A percentile compares a stretch with the other conserved stretches of the same genome.
phyloP scores from a whole-genome alignment of 1,140 invertebrate genomes.

The Brachionus angularis region DNA sequence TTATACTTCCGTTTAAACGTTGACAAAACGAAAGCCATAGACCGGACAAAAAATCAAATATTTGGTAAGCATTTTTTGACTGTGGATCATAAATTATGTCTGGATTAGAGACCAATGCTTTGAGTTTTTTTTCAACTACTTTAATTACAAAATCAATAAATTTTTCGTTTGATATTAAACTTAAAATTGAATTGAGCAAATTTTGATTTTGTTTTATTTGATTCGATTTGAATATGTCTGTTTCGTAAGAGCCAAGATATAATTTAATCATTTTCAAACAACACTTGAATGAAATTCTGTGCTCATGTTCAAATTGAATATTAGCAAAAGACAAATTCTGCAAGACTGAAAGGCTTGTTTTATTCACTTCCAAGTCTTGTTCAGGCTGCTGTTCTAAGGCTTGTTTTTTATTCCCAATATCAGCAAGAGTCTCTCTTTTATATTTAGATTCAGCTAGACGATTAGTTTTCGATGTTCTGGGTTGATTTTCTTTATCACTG shows the following conservation, averaged over 20 bases:
- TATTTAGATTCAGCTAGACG: neutral
- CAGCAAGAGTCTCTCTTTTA: neutral
- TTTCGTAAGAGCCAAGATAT: conserved; percentile 16
- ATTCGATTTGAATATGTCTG: neutral
- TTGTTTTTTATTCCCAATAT: no score
- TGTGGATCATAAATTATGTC: neutral
- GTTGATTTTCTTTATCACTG: conserved; percentile 26
- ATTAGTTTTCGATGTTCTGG: neutral
- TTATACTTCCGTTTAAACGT: conserved; percentile 9
- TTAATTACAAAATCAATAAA: conserved; percentile 37
- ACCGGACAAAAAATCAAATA: neutral
- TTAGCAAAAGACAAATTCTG: conserved; percentile 14
- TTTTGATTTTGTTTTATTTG: neutral
- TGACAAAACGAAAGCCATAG: conserved; percentile 17
- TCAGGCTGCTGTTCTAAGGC: neutral
- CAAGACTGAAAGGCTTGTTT: neutral
- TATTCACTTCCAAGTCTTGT: neutral
- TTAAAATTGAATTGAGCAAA: neutral
- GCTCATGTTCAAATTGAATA: conserved; percentile 15
- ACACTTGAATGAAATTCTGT: neutral
- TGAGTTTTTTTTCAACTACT: conserved; percentile 14
- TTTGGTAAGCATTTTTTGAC: neutral
- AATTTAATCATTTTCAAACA: conserved; percentile 26
- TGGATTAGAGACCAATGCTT: neutral
- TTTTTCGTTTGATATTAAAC: neutral